Percentiles rank a stretch among this genome's conserved stretches.
These are phyloP conservation scores for Periparus ater DNA, from an alignment of 2,797 vertebrate genomes.

Conservation along the genomic window DNA sequence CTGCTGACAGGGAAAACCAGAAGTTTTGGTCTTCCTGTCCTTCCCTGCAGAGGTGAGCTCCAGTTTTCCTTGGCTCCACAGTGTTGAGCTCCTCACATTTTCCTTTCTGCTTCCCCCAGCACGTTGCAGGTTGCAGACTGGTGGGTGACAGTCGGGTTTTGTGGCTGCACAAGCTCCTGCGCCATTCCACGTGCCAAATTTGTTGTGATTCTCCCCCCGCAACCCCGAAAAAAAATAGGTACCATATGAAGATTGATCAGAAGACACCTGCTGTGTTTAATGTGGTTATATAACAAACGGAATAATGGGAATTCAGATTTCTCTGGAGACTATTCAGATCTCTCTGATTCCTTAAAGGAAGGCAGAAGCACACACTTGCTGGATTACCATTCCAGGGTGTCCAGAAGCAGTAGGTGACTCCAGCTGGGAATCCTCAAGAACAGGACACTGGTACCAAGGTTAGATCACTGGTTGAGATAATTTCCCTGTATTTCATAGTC, in stretches of 20 bases:
- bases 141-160: background rate
- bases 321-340: background rate
- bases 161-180: background rate
- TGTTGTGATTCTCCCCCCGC: background rate
- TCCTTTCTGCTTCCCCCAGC: background rate
- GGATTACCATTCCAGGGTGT: fast-evolving
- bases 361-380: background rate
- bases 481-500: background rate
- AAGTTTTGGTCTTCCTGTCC: background rate
- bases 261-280: background rate
- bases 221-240: background rate
- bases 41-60: background rate
- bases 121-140: background rate
- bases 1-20: background rate
- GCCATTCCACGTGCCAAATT: fast-evolving
- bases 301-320: background rate
- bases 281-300: background rate
- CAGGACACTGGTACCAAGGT: background rate
- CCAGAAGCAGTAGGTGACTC: background rate
- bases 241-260: background rate
- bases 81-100: background rate
- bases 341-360: background rate
- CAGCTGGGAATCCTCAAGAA: background rate
- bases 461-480: background rate
- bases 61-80: fast-evolving